Conservation (phyloP, 1,140 invertebrate genomes). For the Habropoda laboriosa region DNA sequence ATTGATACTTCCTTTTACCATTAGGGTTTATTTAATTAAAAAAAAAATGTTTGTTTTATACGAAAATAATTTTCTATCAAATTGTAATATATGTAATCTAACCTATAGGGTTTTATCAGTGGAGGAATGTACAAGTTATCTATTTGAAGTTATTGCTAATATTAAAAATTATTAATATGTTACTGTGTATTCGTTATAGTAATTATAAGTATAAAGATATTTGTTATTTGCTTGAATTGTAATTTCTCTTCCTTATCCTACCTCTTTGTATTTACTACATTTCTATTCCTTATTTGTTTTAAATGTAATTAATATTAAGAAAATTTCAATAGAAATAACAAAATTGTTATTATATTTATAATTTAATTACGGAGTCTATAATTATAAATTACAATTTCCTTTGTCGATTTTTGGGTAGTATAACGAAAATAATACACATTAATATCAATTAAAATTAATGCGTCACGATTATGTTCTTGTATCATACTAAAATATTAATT, state of each 20-base stretch:
- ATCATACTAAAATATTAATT: too few relatives aligned
- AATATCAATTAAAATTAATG: too few relatives aligned
- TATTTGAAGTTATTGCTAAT: background rate
- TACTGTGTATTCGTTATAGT: background rate
- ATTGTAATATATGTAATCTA: background rate
- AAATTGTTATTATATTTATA: too few relatives aligned
- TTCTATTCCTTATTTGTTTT: background rate
- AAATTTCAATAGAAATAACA: background rate
- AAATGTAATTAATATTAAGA: background rate
- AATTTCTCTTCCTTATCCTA: background rate
- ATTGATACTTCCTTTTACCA: background rate
- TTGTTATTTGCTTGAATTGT: background rate
- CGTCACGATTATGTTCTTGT: too few relatives aligned
- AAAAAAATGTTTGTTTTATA: too few relatives aligned
- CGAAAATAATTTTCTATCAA: background rate
- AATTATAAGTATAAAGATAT: slow-evolving; percentile 3
- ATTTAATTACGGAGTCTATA: too few relatives aligned
- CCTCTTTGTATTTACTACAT: background rate
- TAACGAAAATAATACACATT: too few relatives aligned
- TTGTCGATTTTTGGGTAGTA: too few relatives aligned
- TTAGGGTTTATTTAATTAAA: too few relatives aligned
- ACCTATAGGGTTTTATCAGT: background rate
- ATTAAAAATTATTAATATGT: too few relatives aligned
- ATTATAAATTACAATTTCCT: too few relatives aligned
- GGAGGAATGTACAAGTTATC: background rate